Evolutionary conservation across 2,113 vertebrate genomes (phyloP).

Genomic region (Sula dactylatra): DNA sequence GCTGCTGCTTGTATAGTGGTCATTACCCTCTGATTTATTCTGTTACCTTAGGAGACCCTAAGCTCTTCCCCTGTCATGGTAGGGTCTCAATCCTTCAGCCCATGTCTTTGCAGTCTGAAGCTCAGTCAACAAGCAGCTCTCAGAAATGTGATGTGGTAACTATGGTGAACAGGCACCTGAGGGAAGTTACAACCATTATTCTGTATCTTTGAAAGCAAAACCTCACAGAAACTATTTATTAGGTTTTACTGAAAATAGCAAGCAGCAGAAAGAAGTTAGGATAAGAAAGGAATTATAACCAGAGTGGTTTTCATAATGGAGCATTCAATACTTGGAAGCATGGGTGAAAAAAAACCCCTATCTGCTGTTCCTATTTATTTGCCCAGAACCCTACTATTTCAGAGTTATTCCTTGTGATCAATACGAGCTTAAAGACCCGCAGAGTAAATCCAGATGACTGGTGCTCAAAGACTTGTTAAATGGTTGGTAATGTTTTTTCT

Average conservation of each 20-base stretch:
- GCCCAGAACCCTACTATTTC: not conserved
- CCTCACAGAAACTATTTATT: not conserved
- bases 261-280: not conserved
- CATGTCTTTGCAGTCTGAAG: accelerated
- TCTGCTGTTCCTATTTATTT: constrained; percentile 5
- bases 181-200: not conserved
- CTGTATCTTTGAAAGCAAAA: constrained; percentile 1
- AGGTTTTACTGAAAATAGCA: constrained; percentile 6
- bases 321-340: not conserved
- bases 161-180: not conserved
- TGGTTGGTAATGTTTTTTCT: not conserved
- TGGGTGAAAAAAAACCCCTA: not conserved
- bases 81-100: not conserved
- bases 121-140: not conserved
- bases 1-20: not conserved
- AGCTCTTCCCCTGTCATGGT: not conserved
- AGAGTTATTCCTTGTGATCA: not conserved
- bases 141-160: not conserved
- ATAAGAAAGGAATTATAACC: constrained; percentile 8
- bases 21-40: not conserved
- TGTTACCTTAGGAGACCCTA: not conserved
- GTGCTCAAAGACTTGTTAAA: not conserved
- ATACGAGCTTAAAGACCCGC: not conserved
- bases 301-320: not conserved
- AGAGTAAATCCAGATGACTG: constrained; percentile 11